Percentiles rank a stretch among this genome's conserved stretches.
Conservation (phyloP, 2,888 invertebrate species). For the Caenorhabditis sp. region DNA sequence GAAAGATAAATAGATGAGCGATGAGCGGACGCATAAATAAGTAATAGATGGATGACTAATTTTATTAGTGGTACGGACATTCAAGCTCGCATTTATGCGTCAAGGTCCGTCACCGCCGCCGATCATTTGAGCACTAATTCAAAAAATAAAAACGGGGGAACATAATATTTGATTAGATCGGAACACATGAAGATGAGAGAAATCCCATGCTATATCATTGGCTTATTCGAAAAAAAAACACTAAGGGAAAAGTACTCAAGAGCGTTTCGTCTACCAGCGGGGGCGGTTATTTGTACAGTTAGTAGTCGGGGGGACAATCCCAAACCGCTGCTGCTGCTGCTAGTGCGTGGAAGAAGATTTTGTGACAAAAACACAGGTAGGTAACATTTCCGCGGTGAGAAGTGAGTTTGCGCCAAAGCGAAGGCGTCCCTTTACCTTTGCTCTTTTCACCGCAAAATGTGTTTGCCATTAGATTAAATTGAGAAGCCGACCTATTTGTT, state of each 20-base stretch:
- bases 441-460: slow-evolving; percentile 27
- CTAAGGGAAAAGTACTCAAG: slow-evolving; percentile 33
- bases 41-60: slow-evolving; percentile 35
- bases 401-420: slow-evolving; percentile 9
- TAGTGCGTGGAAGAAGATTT: slow-evolving; percentile 14
- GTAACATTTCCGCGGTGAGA: not conserved
- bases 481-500: slow-evolving; percentile 35
- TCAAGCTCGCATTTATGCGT: too few species aligned
- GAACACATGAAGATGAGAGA: not conserved
- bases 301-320: slow-evolving; percentile 30
- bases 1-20: not conserved
- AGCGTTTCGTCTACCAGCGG: slow-evolving; percentile 32
- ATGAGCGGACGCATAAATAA: slow-evolving; percentile 20
- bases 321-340: slow-evolving; percentile 14
- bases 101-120: too few species aligned
- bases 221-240: slow-evolving; percentile 18
- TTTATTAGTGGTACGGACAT: slow-evolving; percentile 27
- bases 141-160: too few species aligned
- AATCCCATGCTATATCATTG: slow-evolving; percentile 8
- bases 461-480: slow-evolving; percentile 56
- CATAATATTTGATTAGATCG: too few species aligned
- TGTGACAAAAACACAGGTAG: slow-evolving; percentile 20
- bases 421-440: not conserved
- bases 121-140: too few species aligned
- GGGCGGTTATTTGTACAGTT: slow-evolving; percentile 52